Conservation (phyloP, 2,797 vertebrate species). For the Glyptemys insculpta region DNA sequence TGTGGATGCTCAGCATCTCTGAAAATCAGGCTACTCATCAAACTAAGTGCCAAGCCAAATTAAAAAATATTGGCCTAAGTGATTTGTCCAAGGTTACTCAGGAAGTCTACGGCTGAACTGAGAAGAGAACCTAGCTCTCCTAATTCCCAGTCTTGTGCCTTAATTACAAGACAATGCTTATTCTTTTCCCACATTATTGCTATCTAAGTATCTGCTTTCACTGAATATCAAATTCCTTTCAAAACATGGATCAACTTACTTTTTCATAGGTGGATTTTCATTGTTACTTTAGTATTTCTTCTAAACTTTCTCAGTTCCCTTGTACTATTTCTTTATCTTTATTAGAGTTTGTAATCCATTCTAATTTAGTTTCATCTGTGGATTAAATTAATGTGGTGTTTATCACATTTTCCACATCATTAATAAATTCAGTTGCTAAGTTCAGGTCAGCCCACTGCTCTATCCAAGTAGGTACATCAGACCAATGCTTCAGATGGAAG, state of each 20-base stretch:
- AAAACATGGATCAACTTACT: not conserved
- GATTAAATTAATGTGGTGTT: slow-evolving; percentile 2
- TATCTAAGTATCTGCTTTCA: not conserved
- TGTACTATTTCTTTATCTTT: not conserved
- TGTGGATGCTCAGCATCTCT: not conserved
- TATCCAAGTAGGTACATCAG: not conserved
- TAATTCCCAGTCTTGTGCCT: not conserved
- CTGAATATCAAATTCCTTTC: not conserved
- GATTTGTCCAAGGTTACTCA: not conserved
- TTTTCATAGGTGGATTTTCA: not conserved
- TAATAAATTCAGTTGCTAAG: not conserved
- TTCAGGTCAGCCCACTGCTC: not conserved
- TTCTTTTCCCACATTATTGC: not conserved
- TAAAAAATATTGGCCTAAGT: not conserved
- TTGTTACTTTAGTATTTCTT: not conserved
- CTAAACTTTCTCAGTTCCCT: not conserved
- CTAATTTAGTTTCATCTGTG: not conserved
- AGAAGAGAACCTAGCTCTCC: not conserved
- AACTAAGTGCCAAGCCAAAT: not conserved
- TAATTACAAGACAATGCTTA: not conserved
- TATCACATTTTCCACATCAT: not conserved
- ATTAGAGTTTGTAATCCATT: not conserved
- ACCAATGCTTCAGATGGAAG: not conserved
- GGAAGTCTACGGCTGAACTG: accelerated
- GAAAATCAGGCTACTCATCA: not conserved